Evolutionary conservation across 2,797 vertebrate genomes (phyloP).

Genomic region (Cheirogaleus major): DNA sequence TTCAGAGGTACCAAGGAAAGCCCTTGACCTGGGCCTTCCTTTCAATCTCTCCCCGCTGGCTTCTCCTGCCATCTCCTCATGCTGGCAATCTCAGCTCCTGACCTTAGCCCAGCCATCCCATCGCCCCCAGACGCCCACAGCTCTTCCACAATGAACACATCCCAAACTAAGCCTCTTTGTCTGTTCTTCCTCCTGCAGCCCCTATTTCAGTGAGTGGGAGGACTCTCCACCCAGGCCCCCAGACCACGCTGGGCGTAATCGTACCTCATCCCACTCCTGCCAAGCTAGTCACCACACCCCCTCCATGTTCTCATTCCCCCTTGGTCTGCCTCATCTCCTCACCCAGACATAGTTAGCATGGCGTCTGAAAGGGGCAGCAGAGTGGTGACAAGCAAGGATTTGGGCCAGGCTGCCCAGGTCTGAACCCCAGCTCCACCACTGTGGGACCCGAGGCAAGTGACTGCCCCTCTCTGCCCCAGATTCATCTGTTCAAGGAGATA

Average conservation of each 20-base stretch:
- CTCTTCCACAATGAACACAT: neutral
- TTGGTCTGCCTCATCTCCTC: neutral
- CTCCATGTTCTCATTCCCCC: neutral
- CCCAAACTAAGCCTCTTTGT: neutral
- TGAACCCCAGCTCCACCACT: neutral
- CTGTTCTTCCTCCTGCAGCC: neutral
- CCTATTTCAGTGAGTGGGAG: neutral
- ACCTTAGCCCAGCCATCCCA: neutral
- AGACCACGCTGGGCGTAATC: no score
- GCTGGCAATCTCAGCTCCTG: neutral
- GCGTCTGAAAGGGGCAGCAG: neutral
- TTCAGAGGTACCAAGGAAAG: neutral
- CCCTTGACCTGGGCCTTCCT: neutral
- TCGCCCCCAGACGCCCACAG: neutral
- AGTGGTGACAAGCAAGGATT: neutral
- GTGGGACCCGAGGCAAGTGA: neutral
- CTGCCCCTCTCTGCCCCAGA: neutral
- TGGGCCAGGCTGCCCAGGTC: neutral
- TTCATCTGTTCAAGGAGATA: neutral
- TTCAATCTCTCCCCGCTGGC: neutral
- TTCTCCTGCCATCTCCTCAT: neutral
- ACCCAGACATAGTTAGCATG: neutral
- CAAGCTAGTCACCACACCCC: neutral
- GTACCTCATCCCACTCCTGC: neutral
- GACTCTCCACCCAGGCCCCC: neutral